phyloP scores from a whole-genome alignment of 2,888 invertebrate species.

The Deilephila elpenor region DNA sequence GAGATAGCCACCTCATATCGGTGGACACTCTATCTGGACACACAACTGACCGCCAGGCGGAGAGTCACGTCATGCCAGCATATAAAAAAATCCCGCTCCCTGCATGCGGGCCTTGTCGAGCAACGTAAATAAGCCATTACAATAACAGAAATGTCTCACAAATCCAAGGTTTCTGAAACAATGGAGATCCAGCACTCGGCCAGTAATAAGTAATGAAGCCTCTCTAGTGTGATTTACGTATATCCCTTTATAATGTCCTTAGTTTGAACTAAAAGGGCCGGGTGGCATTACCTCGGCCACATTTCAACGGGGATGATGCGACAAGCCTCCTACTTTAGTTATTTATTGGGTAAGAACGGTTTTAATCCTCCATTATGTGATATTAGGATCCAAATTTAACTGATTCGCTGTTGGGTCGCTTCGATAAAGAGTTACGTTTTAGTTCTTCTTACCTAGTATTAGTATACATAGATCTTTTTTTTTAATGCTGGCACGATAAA shows the following conservation, averaged over 20 bases:
- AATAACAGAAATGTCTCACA: neutral
- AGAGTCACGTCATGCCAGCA: no score
- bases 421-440: no score
- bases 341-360: conserved; percentile 8
- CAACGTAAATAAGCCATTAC: no score
- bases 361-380: conserved; percentile 16
- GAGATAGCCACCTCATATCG: no score
- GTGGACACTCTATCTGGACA: no score
- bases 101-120: no score
- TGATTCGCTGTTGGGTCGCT: neutral
- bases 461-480: no score
- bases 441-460: no score
- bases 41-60: no score
- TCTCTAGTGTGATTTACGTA: conserved; percentile 36
- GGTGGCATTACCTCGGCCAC: conserved; percentile 3
- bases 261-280: conserved; percentile 29
- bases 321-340: no score
- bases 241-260: conserved; percentile 38
- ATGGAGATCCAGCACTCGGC: conserved; percentile 18
- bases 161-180: neutral
- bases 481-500: no score
- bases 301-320: conserved; percentile 15
- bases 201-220: conserved; percentile 25
- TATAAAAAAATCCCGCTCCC: no score
- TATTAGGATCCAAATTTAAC: neutral